Base-by-base conservation (phyloP, 2,797 vertebrate species). In the Valencia hispanica region DNA sequence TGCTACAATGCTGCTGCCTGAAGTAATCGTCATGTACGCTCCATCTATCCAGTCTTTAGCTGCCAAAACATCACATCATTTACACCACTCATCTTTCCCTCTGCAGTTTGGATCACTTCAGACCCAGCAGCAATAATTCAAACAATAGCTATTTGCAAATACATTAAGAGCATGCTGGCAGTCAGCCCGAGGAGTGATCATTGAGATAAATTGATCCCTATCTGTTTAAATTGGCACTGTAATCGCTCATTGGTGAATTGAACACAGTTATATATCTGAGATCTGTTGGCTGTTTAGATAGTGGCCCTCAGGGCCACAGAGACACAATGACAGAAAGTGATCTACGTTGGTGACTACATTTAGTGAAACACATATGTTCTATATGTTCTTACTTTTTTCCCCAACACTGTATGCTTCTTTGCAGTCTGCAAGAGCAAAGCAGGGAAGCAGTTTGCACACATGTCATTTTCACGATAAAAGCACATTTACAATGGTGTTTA, bases 161-260 rank as follows among this genome's bases (percentile, higher is more conserved):
- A 88, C 93, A 94, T 94, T 96, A 91, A 83, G 89, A 94, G 84
- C 79, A 79, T 32, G 79, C 95, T 97, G 96, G 96, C 96, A 95
- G 96, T 95, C 95, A 92, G 96, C 96, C 96, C 96, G 96, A 96
- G 96, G 96, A 96, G 95, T 96, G 96, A 97, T 98, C 97, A 97
- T 97, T 97, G 96, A 97, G 97, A 98, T 96, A 97, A 97, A 98
- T 99, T 96, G 97, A 98, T 97, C 96, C 95, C 97, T 97, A 96
- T 97, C 97, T 96, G 94, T 97, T 97, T 96, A 97, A 97, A 98
- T 96, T 97, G 97, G 96, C 96, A 96, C 96, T 94, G 95, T 97
- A 97, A 98, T 98, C 96, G 96, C 97, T 99, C 97, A 98, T 96
- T 96, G 96, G 95, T 95, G 96, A 96, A 97, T 96, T 94, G 94